Evolutionary conservation across 2,797 vertebrate genomes (phyloP).

Genomic region (Pseudopleuronectes americanus): DNA sequence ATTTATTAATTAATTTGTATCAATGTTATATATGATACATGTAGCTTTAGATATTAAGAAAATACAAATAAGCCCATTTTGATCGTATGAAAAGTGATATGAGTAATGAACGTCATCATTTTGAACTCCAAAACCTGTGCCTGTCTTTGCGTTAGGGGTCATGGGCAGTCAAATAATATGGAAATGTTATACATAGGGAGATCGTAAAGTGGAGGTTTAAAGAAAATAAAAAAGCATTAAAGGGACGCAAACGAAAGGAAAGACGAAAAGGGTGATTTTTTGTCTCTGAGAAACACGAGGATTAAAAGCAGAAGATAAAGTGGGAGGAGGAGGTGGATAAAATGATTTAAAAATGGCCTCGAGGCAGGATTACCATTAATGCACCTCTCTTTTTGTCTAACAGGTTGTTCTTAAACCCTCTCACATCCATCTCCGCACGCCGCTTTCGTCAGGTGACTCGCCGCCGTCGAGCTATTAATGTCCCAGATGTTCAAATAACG

Average conservation of each 20-base stretch:
- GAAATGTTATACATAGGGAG: background rate
- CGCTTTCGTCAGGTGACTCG: constrained; percentile 33
- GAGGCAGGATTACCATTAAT: constrained; percentile 46
- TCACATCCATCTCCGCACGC: constrained; percentile 30
- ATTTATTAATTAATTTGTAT: too few relatives aligned
- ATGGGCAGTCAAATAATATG: background rate
- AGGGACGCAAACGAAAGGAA: constrained; percentile 24
- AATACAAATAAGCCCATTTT: too few relatives aligned
- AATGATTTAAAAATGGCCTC: constrained; percentile 44
- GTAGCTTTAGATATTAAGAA: too few relatives aligned
- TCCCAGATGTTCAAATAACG: constrained; percentile 43
- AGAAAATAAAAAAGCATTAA: constrained; percentile 24
- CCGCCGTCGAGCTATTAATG: constrained; percentile 24
- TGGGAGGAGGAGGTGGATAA: constrained; percentile 27
- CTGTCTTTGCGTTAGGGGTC: background rate
- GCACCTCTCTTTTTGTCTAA: constrained; percentile 32
- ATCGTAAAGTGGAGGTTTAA: constrained; percentile 7
- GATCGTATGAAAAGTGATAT: background rate
- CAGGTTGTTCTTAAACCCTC: constrained; percentile 40
- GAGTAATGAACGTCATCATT: background rate
- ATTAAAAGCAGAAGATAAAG: constrained; percentile 33
- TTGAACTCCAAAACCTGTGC: background rate
- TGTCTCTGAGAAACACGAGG: constrained; percentile 1
- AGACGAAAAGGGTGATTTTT: background rate
- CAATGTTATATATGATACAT: too few relatives aligned